These are phyloP conservation scores for Argyresthia albistria DNA, from an alignment of 2,888 invertebrate genomes.

Conservation along the genomic window DNA sequence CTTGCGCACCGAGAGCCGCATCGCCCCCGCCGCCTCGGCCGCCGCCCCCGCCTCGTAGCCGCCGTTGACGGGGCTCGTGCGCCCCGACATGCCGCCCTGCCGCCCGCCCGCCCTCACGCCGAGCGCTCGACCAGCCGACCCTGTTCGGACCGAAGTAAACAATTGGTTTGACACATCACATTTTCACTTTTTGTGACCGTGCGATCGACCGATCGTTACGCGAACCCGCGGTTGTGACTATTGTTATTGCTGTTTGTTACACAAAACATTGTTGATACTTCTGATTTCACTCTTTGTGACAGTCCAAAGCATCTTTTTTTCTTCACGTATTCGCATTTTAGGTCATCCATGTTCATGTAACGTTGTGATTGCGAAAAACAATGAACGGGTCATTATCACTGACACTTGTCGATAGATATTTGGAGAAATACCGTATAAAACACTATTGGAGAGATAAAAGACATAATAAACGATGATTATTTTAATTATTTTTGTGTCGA, in stretches of 20 bases:
- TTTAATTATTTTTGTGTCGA: slow-evolving; percentile 53
- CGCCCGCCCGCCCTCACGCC: slow-evolving; percentile 60
- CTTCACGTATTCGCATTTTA: slow-evolving; percentile 72
- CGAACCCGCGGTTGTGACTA: slow-evolving; percentile 43
- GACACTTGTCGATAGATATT: slow-evolving; percentile 55
- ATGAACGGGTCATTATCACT: slow-evolving; percentile 68
- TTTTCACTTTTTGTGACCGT: slow-evolving; percentile 66
- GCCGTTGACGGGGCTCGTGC: slow-evolving; percentile 65
- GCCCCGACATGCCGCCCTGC: slow-evolving; percentile 53
- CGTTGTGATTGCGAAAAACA: slow-evolving; percentile 73
- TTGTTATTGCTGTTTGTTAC: slow-evolving; percentile 45
- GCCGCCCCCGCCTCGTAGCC: slow-evolving; percentile 53
- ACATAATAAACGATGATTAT: slow-evolving; percentile 51
- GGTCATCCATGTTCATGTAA: slow-evolving; percentile 74
- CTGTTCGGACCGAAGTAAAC: slow-evolving; percentile 68
- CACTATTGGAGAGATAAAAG: slow-evolving; percentile 40
- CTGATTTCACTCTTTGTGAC: slow-evolving; percentile 55
- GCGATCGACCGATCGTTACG: slow-evolving; percentile 47
- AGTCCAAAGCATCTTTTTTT: slow-evolving; percentile 66
- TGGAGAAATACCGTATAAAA: slow-evolving; percentile 36
- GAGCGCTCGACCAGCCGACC: slow-evolving; percentile 65
- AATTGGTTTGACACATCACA: slow-evolving; percentile 73
- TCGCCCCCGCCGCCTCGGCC: slow-evolving; percentile 32
- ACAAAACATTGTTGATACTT: slow-evolving; percentile 53
- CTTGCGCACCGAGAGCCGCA: slow-evolving; percentile 64